Conservation (phyloP, 2,888 invertebrate species). For the Hirtodrosophila cameraria region DNA sequence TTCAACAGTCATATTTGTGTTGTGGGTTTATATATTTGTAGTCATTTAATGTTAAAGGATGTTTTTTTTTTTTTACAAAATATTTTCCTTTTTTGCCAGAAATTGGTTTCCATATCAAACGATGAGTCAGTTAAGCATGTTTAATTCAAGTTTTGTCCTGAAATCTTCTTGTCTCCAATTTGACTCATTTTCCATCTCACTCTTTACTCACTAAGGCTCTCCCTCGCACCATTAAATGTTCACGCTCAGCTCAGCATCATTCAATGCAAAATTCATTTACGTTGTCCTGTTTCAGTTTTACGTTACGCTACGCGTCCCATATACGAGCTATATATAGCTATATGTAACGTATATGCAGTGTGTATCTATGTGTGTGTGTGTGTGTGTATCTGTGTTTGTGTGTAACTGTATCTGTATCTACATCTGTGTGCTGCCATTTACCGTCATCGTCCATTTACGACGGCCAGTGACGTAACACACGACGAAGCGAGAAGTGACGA, state of each 20-base stretch:
- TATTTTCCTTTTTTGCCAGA: too few relatives aligned
- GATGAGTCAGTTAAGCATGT: too few relatives aligned
- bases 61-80: too few relatives aligned
- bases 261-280: slow-evolving; percentile 78
- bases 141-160: too few relatives aligned
- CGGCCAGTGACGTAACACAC: slow-evolving; percentile 62
- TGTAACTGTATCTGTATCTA: slow-evolving; percentile 22
- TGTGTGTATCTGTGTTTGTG: slow-evolving; percentile 3
- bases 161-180: neutral
- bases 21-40: too few relatives aligned
- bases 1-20: too few relatives aligned
- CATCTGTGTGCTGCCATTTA: slow-evolving; percentile 43
- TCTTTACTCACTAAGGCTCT: neutral
- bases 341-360: neutral
- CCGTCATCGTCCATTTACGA: slow-evolving; percentile 61
- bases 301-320: slow-evolving; percentile 74
- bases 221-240: slow-evolving; percentile 15
- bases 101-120: too few relatives aligned
- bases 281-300: slow-evolving; percentile 76
- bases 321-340: slow-evolving; percentile 36
- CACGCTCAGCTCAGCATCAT: slow-evolving; percentile 59
- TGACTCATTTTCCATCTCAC: neutral
- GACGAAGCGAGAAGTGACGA: slow-evolving; percentile 62
- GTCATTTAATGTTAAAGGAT: too few relatives aligned
- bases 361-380: neutral